Evolutionary conservation across 2,797 vertebrate genomes (phyloP), one percentile per base, ranked within the genome.

Genomic region (Lindbergichthys nudifrons): DNA sequence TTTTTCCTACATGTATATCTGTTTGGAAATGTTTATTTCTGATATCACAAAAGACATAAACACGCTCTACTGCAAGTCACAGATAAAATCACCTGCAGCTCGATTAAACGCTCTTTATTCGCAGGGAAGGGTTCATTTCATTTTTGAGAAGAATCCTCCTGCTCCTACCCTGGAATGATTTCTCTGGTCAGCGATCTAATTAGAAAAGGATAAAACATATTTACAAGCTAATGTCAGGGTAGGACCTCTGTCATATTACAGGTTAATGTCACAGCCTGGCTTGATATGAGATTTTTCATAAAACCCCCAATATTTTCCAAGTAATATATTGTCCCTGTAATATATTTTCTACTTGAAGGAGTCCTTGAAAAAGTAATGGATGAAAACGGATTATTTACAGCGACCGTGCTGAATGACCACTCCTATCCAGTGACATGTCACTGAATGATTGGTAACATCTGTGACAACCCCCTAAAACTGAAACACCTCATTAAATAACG

Each of bases 181-280:
- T 62, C 46, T 73, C 41, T 69, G 26, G 52, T 62, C 70, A 65
- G 77, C 66, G 42, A 7, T 62, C 21, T 67, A 45, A 69, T 77
- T 65, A 48, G 53, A 51, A 80, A 63, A 63, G 42, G 41, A 66
- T 74, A 71, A 82, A 83, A 73, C 26, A 47, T 72, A 70, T 79
- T 77, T 75, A 75, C 64, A 59, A 21, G 52, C 61, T 75, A 64
- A 53, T 77, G 66, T 75, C 65, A 43, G 62, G 43, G 56, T 51
- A 58, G 23, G 39, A 52, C 58, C 62, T 78, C 21, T 51, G 41
- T 47, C 60, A 46, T 77, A 56, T 61, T 30, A 51, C 39, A 67
- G 52, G 63, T 21, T 60, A 50, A 73, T 69, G 50, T 72, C 58
- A 75, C 43, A 66, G 26, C 30, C 54, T 36, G 19, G 11, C 60